Percentiles rank a stretch among this genome's conserved stretches.
These are phyloP conservation scores for Drosophila carrolli DNA, from an alignment of 1,140 invertebrate species.

Conservation along the genomic window DNA sequence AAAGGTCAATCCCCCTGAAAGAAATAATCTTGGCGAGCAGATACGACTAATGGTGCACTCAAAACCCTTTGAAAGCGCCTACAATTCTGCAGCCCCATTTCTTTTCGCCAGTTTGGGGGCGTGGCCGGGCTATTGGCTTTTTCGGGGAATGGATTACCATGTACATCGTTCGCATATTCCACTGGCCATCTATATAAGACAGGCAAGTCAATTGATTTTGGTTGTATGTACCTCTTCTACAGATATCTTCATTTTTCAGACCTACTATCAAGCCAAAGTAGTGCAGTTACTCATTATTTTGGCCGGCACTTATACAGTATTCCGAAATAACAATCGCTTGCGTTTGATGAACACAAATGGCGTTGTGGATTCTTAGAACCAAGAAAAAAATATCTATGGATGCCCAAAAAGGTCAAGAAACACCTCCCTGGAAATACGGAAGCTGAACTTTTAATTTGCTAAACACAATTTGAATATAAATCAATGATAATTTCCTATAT, in stretches of 20 bases:
- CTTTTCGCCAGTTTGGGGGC: conserved; percentile 60
- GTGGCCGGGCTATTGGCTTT: conserved; percentile 74
- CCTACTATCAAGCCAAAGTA: conserved; percentile 72
- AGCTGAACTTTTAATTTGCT: background rate
- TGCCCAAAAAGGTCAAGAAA: too few relatives aligned
- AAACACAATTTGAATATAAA: background rate
- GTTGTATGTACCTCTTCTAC: background rate
- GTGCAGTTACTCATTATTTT: conserved; percentile 67
- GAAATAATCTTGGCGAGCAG: conserved; percentile 63
- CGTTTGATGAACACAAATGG: conserved; percentile 2
- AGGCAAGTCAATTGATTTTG: conserved; percentile 22
- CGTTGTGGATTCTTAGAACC: background rate
- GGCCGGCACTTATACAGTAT: conserved; percentile 48
- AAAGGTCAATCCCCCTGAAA: background rate
- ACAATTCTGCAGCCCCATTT: conserved; percentile 53
- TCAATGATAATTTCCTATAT: background rate
- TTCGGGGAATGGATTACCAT: conserved; percentile 68
- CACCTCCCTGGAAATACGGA: too few relatives aligned
- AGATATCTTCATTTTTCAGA: conserved; percentile 30
- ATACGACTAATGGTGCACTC: conserved; percentile 57
- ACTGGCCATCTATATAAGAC: conserved; percentile 65
- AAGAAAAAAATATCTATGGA: background rate
- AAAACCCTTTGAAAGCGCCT: conserved; percentile 37
- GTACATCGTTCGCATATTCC: conserved; percentile 54
- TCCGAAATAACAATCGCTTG: conserved; percentile 26